These are phyloP conservation scores for Zaprionus lachaisei DNA, from an alignment of 1,140 invertebrate species.

Conservation along the genomic window DNA sequence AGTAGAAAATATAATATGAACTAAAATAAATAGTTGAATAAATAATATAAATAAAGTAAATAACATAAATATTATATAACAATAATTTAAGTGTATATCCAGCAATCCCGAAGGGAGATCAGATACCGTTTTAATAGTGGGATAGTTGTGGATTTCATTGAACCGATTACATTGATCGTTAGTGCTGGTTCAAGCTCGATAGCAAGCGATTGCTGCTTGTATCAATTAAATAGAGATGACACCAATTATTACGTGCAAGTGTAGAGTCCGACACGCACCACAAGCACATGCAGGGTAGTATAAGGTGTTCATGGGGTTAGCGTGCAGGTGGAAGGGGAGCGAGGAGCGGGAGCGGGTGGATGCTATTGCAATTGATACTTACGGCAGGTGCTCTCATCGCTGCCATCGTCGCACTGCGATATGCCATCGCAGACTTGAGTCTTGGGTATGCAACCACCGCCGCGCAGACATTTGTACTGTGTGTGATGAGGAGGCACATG, in stretches of 20 bases:
- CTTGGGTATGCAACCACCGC: slow-evolving; percentile 85
- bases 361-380: slow-evolving; percentile 65
- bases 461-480: slow-evolving; percentile 83
- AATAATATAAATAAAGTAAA: neutral
- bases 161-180: neutral
- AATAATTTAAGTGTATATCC: no score
- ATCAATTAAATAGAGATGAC: neutral
- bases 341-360: neutral
- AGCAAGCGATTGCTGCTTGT: neutral
- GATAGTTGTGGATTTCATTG: neutral
- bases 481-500: slow-evolving; percentile 13
- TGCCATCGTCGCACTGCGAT: slow-evolving; percentile 89
- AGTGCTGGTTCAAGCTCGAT: neutral
- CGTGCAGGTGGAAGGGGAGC: neutral
- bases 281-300: neutral
- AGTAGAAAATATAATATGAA: neutral
- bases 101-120: no score
- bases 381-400: slow-evolving; percentile 89
- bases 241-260: neutral
- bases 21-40: neutral
- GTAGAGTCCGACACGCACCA: neutral
- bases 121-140: neutral
- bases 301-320: no score
- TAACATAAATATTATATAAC: no score
- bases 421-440: slow-evolving; percentile 88